Evolutionary conservation across 1,140 invertebrate genomes (phyloP).

Genomic region (Phenacoccus solenopsis): DNA sequence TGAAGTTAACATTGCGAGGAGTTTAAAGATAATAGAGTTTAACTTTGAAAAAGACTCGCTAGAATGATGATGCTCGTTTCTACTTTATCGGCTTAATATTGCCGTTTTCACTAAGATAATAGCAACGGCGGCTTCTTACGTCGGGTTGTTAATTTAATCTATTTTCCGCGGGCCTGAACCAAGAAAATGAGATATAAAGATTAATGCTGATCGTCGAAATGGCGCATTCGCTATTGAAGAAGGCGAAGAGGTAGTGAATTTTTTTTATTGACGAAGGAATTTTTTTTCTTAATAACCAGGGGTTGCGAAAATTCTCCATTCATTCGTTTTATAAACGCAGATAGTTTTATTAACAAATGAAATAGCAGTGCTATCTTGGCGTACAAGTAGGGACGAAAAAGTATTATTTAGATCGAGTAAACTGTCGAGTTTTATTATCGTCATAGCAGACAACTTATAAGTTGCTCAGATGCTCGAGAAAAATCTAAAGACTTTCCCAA

Average conservation of each 20-base stretch:
- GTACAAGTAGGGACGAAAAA: too few species aligned
- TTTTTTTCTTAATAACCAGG: neutral
- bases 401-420: too few species aligned
- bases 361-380: too few species aligned
- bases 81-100: slow-evolving; percentile 17
- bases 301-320: neutral
- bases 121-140: slow-evolving; percentile 14
- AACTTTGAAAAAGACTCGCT: neutral
- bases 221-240: neutral
- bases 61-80: slow-evolving; percentile 12
- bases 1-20: neutral
- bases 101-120: slow-evolving; percentile 13
- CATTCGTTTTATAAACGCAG: too few species aligned
- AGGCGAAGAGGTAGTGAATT: neutral
- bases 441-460: too few species aligned
- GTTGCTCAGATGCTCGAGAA: too few species aligned
- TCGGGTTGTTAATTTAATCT: slow-evolving; percentile 13
- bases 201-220: slow-evolving; percentile 14
- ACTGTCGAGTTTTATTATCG: too few species aligned
- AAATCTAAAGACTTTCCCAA: too few species aligned
- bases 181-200: slow-evolving; percentile 15
- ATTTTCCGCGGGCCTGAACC: slow-evolving; percentile 11
- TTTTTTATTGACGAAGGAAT: neutral
- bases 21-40: slow-evolving; percentile 14
- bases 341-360: too few species aligned